A percentile compares a stretch with the other conserved stretches of the same genome.
These are phyloP conservation scores for Siniperca scherzeri DNA, from an alignment of 2,797 vertebrate genomes.

Conservation along the genomic window DNA sequence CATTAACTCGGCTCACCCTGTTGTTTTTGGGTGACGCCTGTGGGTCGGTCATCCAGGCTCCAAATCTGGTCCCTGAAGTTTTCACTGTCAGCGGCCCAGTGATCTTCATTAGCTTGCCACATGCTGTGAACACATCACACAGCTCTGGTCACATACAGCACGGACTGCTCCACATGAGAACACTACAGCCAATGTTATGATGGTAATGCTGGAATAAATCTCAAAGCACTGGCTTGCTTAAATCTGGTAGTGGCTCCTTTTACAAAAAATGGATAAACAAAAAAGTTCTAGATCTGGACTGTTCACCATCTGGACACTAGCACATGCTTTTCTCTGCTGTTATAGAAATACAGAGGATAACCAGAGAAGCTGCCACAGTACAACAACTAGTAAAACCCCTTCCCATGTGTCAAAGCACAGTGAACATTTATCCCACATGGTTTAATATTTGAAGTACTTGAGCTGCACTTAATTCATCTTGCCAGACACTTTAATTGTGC, in stretches of 20 bases:
- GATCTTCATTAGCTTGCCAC: conserved; percentile 99
- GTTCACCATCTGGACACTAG: conserved; percentile 19
- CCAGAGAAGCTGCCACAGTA: neutral
- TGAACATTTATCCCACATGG: conserved; percentile 32
- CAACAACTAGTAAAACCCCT: neutral
- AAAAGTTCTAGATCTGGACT: neutral
- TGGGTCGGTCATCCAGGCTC: conserved; percentile 99
- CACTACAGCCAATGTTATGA: conserved; percentile 59
- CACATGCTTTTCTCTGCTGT: neutral
- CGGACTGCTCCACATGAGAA: conserved; percentile 26
- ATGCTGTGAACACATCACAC: conserved; percentile 88
- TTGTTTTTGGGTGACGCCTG: conserved; percentile 93
- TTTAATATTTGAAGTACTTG: conserved; percentile 51
- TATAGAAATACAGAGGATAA: conserved; percentile 24
- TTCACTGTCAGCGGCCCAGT: conserved; percentile 95
- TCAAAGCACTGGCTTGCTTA: conserved; percentile 47
- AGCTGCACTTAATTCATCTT: conserved; percentile 51
- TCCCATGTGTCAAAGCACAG: conserved; percentile 11
- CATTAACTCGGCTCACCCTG: conserved; percentile 84
- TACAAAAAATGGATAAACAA: neutral
- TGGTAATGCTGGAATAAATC: conserved; percentile 41
- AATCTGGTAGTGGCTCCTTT: conserved; percentile 13
- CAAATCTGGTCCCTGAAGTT: conserved; percentile 97
- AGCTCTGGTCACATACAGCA: conserved; percentile 36
- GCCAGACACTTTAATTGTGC: conserved; percentile 60